Evolutionary conservation across 2,113 vertebrate species (phyloP).

Genomic region (Oncorhynchus tshawytscha): DNA sequence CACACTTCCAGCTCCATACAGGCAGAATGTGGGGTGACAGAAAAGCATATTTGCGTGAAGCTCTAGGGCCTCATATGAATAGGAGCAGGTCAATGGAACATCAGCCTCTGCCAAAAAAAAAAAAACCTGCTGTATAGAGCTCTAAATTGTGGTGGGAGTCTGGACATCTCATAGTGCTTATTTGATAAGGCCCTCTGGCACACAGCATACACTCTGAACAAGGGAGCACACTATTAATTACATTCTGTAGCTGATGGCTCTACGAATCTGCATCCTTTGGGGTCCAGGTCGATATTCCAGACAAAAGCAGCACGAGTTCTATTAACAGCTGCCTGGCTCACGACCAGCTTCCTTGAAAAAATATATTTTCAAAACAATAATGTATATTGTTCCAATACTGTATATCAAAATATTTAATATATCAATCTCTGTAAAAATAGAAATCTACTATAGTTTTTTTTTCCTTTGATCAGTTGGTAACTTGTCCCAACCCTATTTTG

Average conservation of each 20-base stretch:
- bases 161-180: neutral
- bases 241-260: neutral
- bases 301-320: neutral
- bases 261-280: neutral
- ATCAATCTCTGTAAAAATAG: neutral
- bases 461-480: too few relatives aligned
- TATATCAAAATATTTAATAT: neutral
- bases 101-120: neutral
- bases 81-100: neutral
- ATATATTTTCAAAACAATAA: neutral
- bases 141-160: neutral
- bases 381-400: too few relatives aligned
- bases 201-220: neutral
- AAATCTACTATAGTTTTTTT: neutral
- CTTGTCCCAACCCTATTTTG: too few relatives aligned
- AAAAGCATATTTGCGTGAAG: neutral
- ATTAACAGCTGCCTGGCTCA: neutral
- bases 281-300: neutral
- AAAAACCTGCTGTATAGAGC: neutral
- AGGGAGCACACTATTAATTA: neutral
- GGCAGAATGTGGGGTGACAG: neutral
- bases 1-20: slow-evolving; percentile 3
- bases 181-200: neutral
- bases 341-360: neutral
- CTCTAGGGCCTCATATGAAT: neutral